Evolutionary conservation across 2,797 vertebrate genomes (phyloP), one percentile per base, ranked within the genome.

Genomic region (Muscicapa striata): DNA sequence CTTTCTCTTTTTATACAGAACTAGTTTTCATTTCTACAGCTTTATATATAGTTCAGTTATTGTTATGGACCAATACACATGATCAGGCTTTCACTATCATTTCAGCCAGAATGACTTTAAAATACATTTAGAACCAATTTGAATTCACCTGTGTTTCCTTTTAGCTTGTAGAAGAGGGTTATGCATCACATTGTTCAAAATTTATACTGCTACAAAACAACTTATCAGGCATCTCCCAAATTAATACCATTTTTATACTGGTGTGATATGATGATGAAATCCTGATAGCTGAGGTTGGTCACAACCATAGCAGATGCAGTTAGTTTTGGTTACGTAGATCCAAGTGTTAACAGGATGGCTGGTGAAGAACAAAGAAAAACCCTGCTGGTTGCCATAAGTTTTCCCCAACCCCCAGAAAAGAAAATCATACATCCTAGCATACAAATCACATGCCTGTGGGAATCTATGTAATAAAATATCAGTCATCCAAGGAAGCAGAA

Each of bases 401-500:
- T 68, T 74, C 36, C 87, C 91, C 85, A 73, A 34, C 49, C 49
- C 79, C 38, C 48, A 66, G 27, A 78, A 89, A 88, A 40, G 29
- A 91, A 96, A 81, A 57, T 20, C 4, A 4, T 75, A 77, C 54
- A 57, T 89, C 91, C 90, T 94, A 77, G 91, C 80, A 66, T 78
- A 95, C 46, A 91, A 88, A 76, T 84, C 94, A 97, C 96, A 96
- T 96, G 96, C 95, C 95, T 96, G 84, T 88, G 74, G 79, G 61
- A 91, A 94, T 93, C 84, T 95, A 96, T 84, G 93, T 52, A 96
- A 96, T 82, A 97, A 96, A 95, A 94, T 95, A 94, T 96, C 96
- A 95, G 93, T 78, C 96, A 96, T 97, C 95, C 85, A 86, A 87
- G 73, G 84, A 87, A 94, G 67, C 89, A 93, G 94, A 94, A 96